Evolutionary conservation across 2,113 vertebrate species (phyloP).

Genomic region (Nipponia nippon): DNA sequence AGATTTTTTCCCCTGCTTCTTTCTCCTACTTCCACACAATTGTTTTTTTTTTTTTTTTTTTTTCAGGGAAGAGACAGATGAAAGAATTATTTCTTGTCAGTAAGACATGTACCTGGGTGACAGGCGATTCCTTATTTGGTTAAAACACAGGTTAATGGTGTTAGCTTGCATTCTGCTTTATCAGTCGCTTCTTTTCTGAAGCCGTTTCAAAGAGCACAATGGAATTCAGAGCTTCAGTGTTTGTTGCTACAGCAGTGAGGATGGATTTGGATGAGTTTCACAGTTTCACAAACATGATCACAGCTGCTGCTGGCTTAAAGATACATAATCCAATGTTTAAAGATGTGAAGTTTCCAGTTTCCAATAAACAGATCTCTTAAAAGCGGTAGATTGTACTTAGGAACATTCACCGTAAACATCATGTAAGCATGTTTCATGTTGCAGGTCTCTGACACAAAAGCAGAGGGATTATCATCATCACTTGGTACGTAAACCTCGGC

Average conservation of each 20-base stretch:
- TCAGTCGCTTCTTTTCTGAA: neutral
- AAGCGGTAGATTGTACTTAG: neutral
- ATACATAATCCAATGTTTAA: neutral
- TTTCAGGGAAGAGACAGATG: conserved; percentile 30
- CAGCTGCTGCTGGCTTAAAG: neutral
- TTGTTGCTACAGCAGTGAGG: neutral
- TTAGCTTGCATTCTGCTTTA: neutral
- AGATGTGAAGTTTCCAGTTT: neutral
- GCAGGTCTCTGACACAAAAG: neutral
- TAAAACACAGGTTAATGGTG: neutral
- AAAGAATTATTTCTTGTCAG: conserved; percentile 40
- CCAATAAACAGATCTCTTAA: neutral
- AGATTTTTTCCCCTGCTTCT: neutral
- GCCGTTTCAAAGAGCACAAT: neutral
- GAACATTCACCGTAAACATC: neutral
- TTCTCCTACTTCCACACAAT: neutral
- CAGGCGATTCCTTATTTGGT: neutral
- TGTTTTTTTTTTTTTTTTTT: neutral
- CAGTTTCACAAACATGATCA: neutral
- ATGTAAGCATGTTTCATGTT: neutral
- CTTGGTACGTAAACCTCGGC: neutral
- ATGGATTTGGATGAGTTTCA: neutral
- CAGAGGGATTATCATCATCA: neutral
- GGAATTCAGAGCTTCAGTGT: neutral
- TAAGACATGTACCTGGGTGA: neutral